These are phyloP conservation scores for Hololepta plana DNA, from an alignment of 2,888 invertebrate genomes.

Conservation along the genomic window DNA sequence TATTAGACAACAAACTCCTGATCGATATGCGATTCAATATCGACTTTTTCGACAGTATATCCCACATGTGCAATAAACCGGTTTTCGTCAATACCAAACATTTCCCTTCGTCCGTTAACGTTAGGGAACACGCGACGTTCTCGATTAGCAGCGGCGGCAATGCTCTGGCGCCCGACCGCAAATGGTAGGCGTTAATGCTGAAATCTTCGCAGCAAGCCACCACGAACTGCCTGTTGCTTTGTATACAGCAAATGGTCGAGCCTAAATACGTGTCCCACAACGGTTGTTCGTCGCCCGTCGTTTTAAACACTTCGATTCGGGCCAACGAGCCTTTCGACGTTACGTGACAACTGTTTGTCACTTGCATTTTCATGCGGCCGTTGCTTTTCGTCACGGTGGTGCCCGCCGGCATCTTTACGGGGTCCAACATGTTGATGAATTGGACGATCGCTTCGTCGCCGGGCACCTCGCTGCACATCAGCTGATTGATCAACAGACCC, in stretches of 20 bases:
- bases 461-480: constrained; percentile 25
- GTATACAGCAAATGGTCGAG: constrained; percentile 38
- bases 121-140: constrained; percentile 38
- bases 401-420: constrained; percentile 21
- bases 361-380: constrained; percentile 10
- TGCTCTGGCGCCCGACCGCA: constrained; percentile 28
- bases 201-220: constrained; percentile 50
- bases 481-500: constrained; percentile 24
- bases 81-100: constrained; percentile 37
- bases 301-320: constrained; percentile 36
- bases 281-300: constrained; percentile 36
- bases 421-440: constrained; percentile 24
- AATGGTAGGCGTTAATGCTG: constrained; percentile 42
- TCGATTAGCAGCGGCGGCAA: constrained; percentile 37
- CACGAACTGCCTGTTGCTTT: constrained; percentile 38
- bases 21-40: constrained; percentile 38
- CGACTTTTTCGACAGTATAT: constrained; percentile 33
- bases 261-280: constrained; percentile 54
- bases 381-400: not conserved
- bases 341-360: constrained; percentile 24
- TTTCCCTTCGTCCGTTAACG: constrained; percentile 27
- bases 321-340: constrained; percentile 41
- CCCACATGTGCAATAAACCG: constrained; percentile 38
- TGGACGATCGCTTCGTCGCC: constrained; percentile 26
- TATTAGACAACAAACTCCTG: constrained; percentile 36